Evolutionary conservation across 2,797 vertebrate genomes (phyloP).

Genomic region (Lemur catta): DNA sequence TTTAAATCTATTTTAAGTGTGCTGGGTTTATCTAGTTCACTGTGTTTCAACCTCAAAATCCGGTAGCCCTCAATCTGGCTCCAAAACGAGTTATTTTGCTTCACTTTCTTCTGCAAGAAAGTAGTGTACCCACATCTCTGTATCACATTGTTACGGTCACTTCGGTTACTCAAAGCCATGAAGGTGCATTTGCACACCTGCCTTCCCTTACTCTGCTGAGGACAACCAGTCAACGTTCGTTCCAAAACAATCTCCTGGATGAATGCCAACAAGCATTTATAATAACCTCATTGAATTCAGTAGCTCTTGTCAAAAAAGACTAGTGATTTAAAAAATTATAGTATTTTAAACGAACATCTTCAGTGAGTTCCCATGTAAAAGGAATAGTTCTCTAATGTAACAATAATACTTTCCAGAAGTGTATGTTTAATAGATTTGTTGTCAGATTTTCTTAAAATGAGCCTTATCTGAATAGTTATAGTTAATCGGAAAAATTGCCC

Average conservation of each 20-base stretch:
- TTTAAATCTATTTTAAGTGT: constrained; percentile 79
- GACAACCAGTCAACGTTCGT: background rate
- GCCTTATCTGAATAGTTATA: background rate
- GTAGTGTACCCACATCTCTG: constrained; percentile 54
- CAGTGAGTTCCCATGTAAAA: background rate
- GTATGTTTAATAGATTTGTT: background rate
- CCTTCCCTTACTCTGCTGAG: background rate
- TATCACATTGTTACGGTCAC: constrained; percentile 43
- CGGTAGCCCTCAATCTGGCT: constrained; percentile 44
- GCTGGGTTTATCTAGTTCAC: constrained; percentile 66
- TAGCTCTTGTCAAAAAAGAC: background rate
- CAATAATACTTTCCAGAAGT: background rate
- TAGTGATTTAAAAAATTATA: background rate
- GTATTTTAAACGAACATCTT: background rate
- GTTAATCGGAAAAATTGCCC: background rate
- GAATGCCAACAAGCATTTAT: background rate
- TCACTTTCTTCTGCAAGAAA: constrained; percentile 69
- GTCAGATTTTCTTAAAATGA: background rate
- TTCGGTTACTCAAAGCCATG: background rate
- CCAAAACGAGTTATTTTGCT: constrained; percentile 60
- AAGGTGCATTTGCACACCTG: background rate
- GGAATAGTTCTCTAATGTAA: background rate
- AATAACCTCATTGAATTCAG: background rate
- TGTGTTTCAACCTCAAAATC: constrained; percentile 73
- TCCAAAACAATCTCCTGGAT: background rate